Percentiles rank a stretch among this genome's conserved stretches.
Evolutionary conservation across 35 echinoderm and acorn worm species (phyloP).

Genomic region (Nesometra sesokonis): DNA sequence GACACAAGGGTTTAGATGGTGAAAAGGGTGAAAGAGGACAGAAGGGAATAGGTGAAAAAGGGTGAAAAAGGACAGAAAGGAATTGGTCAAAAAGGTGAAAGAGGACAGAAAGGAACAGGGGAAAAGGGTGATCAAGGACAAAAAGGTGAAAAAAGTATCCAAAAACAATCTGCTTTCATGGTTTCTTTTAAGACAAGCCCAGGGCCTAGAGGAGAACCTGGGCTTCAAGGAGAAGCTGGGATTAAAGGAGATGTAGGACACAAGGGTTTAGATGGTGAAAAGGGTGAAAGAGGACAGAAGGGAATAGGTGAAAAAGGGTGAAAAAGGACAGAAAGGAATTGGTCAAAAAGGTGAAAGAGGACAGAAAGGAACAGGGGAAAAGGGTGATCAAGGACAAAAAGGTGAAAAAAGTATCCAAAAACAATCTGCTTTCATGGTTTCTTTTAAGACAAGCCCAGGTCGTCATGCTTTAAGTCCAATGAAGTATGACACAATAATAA

Average conservation of each 20-base stretch:
- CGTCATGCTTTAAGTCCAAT: neutral
- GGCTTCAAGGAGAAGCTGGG: neutral
- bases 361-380: neutral
- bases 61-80: no score
- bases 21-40: neutral
- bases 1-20: neutral
- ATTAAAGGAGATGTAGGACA: neutral
- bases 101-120: no score
- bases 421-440: neutral
- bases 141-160: no score
- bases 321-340: neutral
- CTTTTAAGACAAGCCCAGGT: neutral
- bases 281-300: neutral
- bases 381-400: neutral
- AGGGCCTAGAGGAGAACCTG: no score
- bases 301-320: neutral
- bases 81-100: no score
- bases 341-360: neutral
- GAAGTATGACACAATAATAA: neutral
- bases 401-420: neutral
- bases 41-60: no score
- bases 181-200: no score
- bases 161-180: no score
- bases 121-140: no score
- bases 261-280: neutral